Evolutionary conservation across 2,888 invertebrate genomes (phyloP).

Genomic region (Ernsta delagoae): DNA sequence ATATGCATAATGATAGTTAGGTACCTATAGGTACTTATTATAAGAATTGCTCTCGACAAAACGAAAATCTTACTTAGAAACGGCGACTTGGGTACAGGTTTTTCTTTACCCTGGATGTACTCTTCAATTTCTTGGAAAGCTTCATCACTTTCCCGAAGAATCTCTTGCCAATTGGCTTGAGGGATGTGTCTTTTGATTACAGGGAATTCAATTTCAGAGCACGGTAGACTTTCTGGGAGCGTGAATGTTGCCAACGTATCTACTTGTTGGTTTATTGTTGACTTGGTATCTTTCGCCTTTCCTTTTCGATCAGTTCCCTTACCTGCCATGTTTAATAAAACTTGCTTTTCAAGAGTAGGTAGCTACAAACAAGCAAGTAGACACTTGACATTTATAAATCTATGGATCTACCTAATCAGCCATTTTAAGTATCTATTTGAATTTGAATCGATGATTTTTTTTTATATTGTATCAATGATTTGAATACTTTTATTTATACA

Average conservation of each 20-base stretch:
- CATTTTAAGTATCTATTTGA: no score
- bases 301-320: slow-evolving; percentile 63
- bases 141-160: slow-evolving; percentile 61
- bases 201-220: slow-evolving; percentile 73
- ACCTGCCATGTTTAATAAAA: slow-evolving; percentile 56
- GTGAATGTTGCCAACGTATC: slow-evolving; percentile 60
- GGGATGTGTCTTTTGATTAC: slow-evolving; percentile 51
- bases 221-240: slow-evolving; percentile 70
- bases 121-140: slow-evolving; percentile 57
- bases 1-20: no score
- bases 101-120: slow-evolving; percentile 55
- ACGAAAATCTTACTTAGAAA: slow-evolving; percentile 64
- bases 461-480: no score
- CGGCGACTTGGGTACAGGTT: slow-evolving; percentile 53
- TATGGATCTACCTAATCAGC: no score
- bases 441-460: no score
- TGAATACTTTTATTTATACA: no score
- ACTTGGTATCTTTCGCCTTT: slow-evolving; percentile 59
- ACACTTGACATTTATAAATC: no score
- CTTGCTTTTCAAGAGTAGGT: not conserved
- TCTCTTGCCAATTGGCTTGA: slow-evolving; percentile 64
- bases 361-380: no score
- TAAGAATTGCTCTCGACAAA: not conserved
- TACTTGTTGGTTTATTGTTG: slow-evolving; percentile 47
- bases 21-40: not conserved